phyloP scores from a whole-genome alignment of 2,113 vertebrate species.

The Hippocampus guttulatus region DNA sequence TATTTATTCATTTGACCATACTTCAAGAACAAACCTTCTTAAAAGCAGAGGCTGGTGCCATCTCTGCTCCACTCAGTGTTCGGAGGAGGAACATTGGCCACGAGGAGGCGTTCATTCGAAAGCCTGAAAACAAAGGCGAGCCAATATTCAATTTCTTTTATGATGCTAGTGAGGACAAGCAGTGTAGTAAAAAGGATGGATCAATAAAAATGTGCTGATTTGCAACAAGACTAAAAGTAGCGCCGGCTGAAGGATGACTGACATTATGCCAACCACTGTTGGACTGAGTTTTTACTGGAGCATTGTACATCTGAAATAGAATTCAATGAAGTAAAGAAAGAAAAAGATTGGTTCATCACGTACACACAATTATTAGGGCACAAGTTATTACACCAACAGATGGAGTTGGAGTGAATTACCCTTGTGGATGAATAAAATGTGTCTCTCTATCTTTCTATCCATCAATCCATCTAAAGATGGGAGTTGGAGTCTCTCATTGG shows the following conservation, averaged over 20 bases:
- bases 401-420: too few relatives aligned
- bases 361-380: not conserved
- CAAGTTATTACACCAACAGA: too few relatives aligned
- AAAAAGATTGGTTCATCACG: not conserved
- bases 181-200: not conserved
- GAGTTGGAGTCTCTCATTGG: not conserved
- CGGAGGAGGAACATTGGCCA: constrained; percentile 97
- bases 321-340: not conserved
- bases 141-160: not conserved
- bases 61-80: constrained; percentile 89
- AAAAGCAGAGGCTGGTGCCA: constrained; percentile 85
- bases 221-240: not conserved
- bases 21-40: constrained; percentile 79
- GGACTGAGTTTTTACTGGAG: not conserved
- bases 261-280: not conserved
- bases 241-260: not conserved
- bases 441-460: not conserved
- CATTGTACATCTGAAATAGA: not conserved
- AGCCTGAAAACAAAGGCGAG: constrained; percentile 71
- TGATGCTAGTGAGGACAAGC: not conserved
- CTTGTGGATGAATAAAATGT: too few relatives aligned
- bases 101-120: constrained; percentile 93
- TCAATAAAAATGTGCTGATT: not conserved
- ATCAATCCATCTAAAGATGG: not conserved
- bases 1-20: not conserved